Percentiles rank a stretch among this genome's conserved stretches.
Evolutionary conservation across 2,888 invertebrate genomes (phyloP).

Genomic region (Volucella bombylans): DNA sequence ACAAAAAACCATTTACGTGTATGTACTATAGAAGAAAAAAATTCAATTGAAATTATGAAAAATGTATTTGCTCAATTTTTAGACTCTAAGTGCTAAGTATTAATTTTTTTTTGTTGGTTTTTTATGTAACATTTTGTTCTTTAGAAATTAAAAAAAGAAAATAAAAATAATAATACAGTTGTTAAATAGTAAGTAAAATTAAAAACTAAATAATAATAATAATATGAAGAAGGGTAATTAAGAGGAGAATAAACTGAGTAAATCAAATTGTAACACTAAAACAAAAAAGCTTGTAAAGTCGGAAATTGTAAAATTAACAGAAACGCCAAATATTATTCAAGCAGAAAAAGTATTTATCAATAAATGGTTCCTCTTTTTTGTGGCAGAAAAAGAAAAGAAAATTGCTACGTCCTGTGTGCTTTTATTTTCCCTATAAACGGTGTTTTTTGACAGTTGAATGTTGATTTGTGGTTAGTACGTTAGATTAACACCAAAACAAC

Average conservation of each 20-base stretch:
- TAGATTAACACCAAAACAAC: too few species aligned
- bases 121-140: conserved; percentile 57
- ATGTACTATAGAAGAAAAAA: conserved; percentile 43
- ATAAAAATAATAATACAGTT: conserved; percentile 46
- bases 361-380: conserved; percentile 70
- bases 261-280: conserved; percentile 48
- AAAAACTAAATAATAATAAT: conserved; percentile 27
- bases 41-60: conserved; percentile 22
- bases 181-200: conserved; percentile 72
- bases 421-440: too few species aligned
- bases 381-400: conserved; percentile 55
- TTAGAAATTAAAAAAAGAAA: conserved; percentile 26
- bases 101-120: too few species aligned
- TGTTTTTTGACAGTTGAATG: too few species aligned
- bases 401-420: conserved; percentile 5
- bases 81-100: conserved; percentile 45
- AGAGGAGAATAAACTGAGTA: conserved; percentile 42
- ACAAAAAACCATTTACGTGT: conserved; percentile 40
- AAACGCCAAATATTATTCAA: conserved; percentile 12
- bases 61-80: conserved; percentile 68
- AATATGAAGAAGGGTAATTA: conserved; percentile 34
- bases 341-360: conserved; percentile 40
- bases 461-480: too few species aligned
- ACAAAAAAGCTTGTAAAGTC: conserved; percentile 20
- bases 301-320: conserved; percentile 8